Percentiles rank a stretch among this genome's conserved stretches.
These are phyloP conservation scores for Spodoptera frugiperda DNA, from an alignment of 1,140 invertebrate species.

Conservation along the genomic window DNA sequence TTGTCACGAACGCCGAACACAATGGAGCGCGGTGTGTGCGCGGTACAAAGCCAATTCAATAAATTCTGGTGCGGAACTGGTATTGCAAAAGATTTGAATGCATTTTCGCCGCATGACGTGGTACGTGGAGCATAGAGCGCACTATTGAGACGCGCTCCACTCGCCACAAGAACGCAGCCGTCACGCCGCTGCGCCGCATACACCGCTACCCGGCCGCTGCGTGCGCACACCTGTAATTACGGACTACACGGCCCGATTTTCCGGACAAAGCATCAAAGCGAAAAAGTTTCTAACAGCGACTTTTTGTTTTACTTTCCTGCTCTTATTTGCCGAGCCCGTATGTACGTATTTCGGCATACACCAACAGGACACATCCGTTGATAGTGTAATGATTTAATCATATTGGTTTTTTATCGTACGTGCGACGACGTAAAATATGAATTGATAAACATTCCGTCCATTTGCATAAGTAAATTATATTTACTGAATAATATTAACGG, in stretches of 20 bases:
- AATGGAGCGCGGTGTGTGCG: constrained; percentile 68
- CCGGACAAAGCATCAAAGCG: constrained; percentile 53
- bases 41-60: constrained; percentile 77
- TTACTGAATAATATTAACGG: constrained; percentile 16
- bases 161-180: constrained; percentile 11
- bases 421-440: background rate
- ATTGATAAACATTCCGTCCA: constrained; percentile 10
- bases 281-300: constrained; percentile 47
- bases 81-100: constrained; percentile 78
- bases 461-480: constrained; percentile 33
- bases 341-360: constrained; percentile 12
- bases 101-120: constrained; percentile 72
- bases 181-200: background rate
- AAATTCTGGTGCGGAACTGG: constrained; percentile 71
- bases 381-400: constrained; percentile 31
- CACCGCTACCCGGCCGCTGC: constrained; percentile 12
- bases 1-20: constrained; percentile 70
- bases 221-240: constrained; percentile 56
- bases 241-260: constrained; percentile 42
- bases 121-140: constrained; percentile 44
- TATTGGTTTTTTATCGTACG: constrained; percentile 19
- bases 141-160: constrained; percentile 38
- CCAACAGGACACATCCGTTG: background rate
- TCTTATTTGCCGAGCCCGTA: constrained; percentile 32
- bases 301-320: constrained; percentile 38